phyloP scores from a whole-genome alignment of 2,797 vertebrate genomes.

The Anolis apletophallus region DNA sequence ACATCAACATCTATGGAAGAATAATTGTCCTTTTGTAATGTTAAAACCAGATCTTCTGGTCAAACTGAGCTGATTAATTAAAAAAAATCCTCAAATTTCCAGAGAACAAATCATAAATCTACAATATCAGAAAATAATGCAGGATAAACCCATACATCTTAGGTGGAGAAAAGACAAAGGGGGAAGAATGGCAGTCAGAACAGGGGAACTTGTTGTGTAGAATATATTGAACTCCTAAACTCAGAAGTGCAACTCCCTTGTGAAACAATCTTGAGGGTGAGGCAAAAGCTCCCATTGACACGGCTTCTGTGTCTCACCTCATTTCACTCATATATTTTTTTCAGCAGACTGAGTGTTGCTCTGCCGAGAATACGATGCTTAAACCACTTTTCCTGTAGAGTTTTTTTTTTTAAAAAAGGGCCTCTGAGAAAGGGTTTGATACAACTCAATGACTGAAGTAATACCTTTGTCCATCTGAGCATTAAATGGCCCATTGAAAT shows the following conservation, averaged over 20 bases:
- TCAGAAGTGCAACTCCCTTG: constrained; percentile 47
- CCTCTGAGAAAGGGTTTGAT: constrained; percentile 82
- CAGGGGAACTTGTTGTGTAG: background rate
- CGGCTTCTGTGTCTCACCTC: constrained; percentile 67
- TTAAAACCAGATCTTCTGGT: constrained; percentile 53
- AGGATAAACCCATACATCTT: constrained; percentile 32
- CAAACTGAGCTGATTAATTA: constrained; percentile 11
- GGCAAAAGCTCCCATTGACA: constrained; percentile 52
- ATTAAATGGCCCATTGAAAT: constrained; percentile 87
- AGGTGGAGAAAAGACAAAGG: background rate
- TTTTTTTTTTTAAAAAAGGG: constrained; percentile 80
- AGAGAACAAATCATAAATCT: constrained; percentile 60
- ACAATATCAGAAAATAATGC: constrained; percentile 53
- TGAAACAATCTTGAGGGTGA: constrained; percentile 53
- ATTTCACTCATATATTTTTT: constrained; percentile 68
- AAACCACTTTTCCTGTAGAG: constrained; percentile 80
- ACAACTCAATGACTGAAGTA: constrained; percentile 84
- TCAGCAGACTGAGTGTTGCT: constrained; percentile 70
- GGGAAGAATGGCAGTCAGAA: background rate
- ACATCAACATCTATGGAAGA: constrained; percentile 18
- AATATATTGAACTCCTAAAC: constrained; percentile 32
- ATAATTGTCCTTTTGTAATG: constrained; percentile 35
- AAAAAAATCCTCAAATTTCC: constrained; percentile 17
- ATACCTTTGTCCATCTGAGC: constrained; percentile 88
- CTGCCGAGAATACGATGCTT: constrained; percentile 77